Conservation (phyloP, 2,113 vertebrate species). For the Eolophus roseicapilla region DNA sequence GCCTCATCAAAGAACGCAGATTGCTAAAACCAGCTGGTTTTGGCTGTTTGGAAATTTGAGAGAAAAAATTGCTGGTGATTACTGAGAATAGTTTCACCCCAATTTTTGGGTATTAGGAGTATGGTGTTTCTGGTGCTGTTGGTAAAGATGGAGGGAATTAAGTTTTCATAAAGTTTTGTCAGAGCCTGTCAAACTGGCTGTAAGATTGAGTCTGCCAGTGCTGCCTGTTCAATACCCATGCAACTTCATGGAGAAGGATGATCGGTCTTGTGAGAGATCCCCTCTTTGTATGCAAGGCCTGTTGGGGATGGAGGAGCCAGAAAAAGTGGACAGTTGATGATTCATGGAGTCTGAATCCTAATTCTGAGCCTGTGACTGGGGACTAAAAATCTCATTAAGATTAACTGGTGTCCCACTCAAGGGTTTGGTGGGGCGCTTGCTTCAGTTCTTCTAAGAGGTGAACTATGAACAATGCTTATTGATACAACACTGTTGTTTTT, state of each 20-base stretch:
- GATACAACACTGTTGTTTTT: background rate
- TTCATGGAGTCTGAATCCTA: background rate
- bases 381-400: background rate
- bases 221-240: background rate
- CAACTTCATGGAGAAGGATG: background rate
- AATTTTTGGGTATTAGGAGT: background rate
- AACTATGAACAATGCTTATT: background rate
- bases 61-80: background rate
- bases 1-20: background rate
- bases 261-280: background rate
- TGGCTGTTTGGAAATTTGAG: background rate
- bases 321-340: background rate
- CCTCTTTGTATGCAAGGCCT: background rate
- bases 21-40: background rate
- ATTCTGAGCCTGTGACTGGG: background rate
- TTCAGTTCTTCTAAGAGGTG: background rate
- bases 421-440: background rate
- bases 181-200: background rate
- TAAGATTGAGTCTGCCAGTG: background rate
- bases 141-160: background rate
- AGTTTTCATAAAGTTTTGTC: background rate
- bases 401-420: background rate
- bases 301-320: background rate
- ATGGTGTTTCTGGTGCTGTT: background rate
- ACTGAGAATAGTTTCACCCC: background rate